A percentile compares a stretch with the other conserved stretches of the same genome.
Conservation (phyloP, 2,888 invertebrate species). For the Drosophila nr. perissopoda region DNA sequence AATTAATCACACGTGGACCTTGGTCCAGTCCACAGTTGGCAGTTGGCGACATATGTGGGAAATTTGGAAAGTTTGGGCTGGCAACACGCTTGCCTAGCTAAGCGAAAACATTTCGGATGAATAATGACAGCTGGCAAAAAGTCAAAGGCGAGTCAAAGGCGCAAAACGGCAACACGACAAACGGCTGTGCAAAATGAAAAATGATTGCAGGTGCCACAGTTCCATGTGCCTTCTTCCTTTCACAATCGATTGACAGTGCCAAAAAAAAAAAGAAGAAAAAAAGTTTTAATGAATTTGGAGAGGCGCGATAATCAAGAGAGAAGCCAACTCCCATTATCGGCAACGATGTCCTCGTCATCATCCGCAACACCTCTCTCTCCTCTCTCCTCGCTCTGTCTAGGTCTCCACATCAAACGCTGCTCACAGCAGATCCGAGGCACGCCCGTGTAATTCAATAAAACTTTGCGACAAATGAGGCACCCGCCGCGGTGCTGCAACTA, state of each 20-base stretch:
- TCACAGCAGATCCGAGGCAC: conserved; percentile 64
- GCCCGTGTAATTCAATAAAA: conserved; percentile 81
- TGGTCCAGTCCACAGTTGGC: conserved; percentile 42
- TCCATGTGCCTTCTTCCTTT: not conserved
- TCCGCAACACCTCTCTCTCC: not conserved
- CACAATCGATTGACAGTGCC: conserved; percentile 63
- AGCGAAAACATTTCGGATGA: conserved; percentile 77
- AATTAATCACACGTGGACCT: conserved; percentile 69
- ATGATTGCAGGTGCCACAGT: conserved; percentile 73
- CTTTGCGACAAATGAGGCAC: conserved; percentile 80
- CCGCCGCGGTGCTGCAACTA: conserved; percentile 53
- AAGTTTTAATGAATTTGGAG: conserved; percentile 78
- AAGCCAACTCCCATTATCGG: conserved; percentile 50
- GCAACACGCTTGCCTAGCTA: conserved; percentile 44
- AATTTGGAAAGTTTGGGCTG: conserved; percentile 61
- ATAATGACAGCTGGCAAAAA: conserved; percentile 78
- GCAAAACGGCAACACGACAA: conserved; percentile 67
- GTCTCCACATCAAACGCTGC: conserved; percentile 56
- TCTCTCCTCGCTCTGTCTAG: conserved; percentile 8
- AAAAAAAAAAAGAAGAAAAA: conserved; percentile 36
- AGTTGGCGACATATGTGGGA: conserved; percentile 74
- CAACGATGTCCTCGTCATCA: conserved; percentile 19
- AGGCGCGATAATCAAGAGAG: conserved; percentile 76
- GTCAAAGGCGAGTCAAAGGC: conserved; percentile 78
- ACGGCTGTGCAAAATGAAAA: conserved; percentile 68